Base-by-base conservation (phyloP, 2,888 invertebrate species). In the Agonopterix heracliana region DNA sequence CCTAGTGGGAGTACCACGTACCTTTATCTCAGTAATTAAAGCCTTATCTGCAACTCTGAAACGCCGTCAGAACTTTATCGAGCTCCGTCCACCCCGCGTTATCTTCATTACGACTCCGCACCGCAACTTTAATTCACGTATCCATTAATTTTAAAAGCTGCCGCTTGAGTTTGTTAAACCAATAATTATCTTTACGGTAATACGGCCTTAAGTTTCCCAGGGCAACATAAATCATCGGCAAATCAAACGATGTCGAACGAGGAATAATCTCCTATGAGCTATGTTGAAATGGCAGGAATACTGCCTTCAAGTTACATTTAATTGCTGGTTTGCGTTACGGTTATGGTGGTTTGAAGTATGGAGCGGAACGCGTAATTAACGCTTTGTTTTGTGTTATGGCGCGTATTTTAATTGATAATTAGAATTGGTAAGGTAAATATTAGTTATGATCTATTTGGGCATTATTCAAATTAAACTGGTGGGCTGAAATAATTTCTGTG, bases 101-200 rank as follows among this genome's bases (percentile, higher is more conserved):
- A 86, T 85, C 86, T 86, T 85, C 83, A 85, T 85, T 86, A 83
- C 77, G 70, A 73, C 69, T 80, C 68, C 60, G 70, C 72, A 66
- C 68, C 63, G 74, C 74, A 72, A 78, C 73, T 84, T 82, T 79
- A 80, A 83, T 85, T 84, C 83, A 75, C 74, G 68, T 77, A 69
- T 78, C 79, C 84, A 83, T 85, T 86, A 80, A 83, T 83, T 85
- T 80, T 78, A 80, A 81, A 78, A 77, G 78, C 75, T 67, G 75
- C 75, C 74, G 74, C 77, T 52, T 74, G 60, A 69, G 68, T 78
- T 79, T 74, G 71, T 78, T 75, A 74, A 77, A 77, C 78, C 77
- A 76, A 75, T 79, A 75, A 81, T 82, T 81, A 82, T 80, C 74
- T 74, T 66, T 61, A 73, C 70, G 59, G 69, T 76, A 74, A 74